Base-by-base conservation (phyloP, 2,888 invertebrate genomes). In the Patella depressa region DNA sequence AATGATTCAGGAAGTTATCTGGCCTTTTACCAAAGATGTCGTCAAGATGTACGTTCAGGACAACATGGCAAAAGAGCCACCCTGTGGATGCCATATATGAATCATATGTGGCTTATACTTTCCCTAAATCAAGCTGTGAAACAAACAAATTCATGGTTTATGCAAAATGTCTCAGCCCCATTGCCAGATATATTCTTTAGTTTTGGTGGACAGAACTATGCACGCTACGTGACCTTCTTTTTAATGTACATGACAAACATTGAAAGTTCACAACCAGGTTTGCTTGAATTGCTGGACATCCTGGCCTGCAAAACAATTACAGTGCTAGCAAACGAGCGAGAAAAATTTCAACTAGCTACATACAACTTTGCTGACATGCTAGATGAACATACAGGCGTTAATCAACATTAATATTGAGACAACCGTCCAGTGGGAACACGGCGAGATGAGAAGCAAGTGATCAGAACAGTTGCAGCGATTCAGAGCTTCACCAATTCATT, bases 191-290 rank as follows among this genome's bases (percentile, higher is more conserved):
- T 80, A 17, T 80, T 81, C 72, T 81, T 81, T 65, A 78, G 76
- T 59, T 81, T 80, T 73, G 76, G 70, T 24, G 77, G 80, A 59
- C 79, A 81, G 45, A 81, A 80, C 54, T 81, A 80, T 70, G 74
- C 81, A 17, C 55, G 75, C 45, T 79, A 78, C 69, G 34, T 81
- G 55, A 79, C 76, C 11, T 78, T 72, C 79, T 81, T 79, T 71
- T 73, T 77, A 2, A 55, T 78, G 12, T 73, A 74, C 59, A n/a
- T 81, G 53, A 73, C 77, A 53, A 81, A 81, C 65, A 75, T 79
- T 69, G 80, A 82, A 34, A 53, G n/a, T 70, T 65, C 79, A 12
- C 80, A 81, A 29, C 74, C 24, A 24, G 24, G 24, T 24, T 24
- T 24, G 24, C 24, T 24, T 24, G 24, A 24, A 24, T 24, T 24